Percentiles rank a stretch among this genome's conserved stretches.
Evolutionary conservation across 2,888 invertebrate genomes (phyloP).

Genomic region (Cynaeus angustus): DNA sequence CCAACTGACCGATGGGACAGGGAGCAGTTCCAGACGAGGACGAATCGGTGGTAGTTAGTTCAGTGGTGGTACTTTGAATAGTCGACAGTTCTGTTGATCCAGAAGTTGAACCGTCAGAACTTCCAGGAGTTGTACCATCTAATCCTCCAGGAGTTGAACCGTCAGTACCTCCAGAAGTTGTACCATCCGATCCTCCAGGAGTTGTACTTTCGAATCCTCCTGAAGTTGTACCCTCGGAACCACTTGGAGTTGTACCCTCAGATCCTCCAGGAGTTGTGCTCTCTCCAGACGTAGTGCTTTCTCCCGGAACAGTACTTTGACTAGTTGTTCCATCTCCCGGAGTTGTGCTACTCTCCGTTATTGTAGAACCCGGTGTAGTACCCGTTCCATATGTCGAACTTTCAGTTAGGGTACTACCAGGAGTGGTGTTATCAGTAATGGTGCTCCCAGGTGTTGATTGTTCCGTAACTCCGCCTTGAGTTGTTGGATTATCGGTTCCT

Average conservation of each 20-base stretch:
- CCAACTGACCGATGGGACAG: slow-evolving; percentile 75
- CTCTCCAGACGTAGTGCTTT: slow-evolving; percentile 24
- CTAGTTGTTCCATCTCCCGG: slow-evolving; percentile 7
- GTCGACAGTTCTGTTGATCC: slow-evolving; percentile 42
- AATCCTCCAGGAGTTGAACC: slow-evolving; percentile 48
- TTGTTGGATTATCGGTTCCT: slow-evolving; percentile 42
- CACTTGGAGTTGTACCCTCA: slow-evolving; percentile 6
- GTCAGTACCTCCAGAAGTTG: slow-evolving; percentile 11
- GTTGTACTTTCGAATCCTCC: background rate
- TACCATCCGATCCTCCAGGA: slow-evolving; percentile 36
- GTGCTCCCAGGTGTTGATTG: slow-evolving; percentile 24
- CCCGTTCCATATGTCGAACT: slow-evolving; percentile 28
- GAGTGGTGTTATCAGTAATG: slow-evolving; percentile 50
- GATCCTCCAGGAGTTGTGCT: slow-evolving; percentile 45
- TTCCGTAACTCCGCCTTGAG: slow-evolving; percentile 23
- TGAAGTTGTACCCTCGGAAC: slow-evolving; percentile 38
- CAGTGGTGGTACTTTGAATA: slow-evolving; percentile 53
- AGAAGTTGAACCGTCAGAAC: slow-evolving; percentile 46
- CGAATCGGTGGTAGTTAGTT: slow-evolving; percentile 43
- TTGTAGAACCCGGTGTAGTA: slow-evolving; percentile 18
- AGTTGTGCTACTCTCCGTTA: slow-evolving; percentile 47
- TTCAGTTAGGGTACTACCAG: slow-evolving; percentile 52
- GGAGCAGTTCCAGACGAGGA: slow-evolving; percentile 62
- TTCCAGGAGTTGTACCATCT: slow-evolving; percentile 46
- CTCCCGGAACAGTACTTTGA: slow-evolving; percentile 51